These are phyloP conservation scores for Keiferia lycopersicella DNA, from an alignment of 2,888 invertebrate species.

Conservation along the genomic window DNA sequence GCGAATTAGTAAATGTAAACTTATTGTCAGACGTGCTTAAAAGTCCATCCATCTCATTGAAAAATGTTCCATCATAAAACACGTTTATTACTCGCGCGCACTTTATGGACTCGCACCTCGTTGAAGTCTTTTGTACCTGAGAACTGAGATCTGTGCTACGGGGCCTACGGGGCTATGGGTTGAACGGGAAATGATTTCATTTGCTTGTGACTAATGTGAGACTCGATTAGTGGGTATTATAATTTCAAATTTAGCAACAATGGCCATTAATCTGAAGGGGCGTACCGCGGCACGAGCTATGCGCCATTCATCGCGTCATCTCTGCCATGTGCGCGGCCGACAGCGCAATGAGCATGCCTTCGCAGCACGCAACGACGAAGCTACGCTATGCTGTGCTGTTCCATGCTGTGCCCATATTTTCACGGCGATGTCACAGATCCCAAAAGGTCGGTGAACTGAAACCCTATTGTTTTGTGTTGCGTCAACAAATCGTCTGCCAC, in stretches of 20 bases:
- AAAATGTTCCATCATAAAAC: constrained; percentile 15
- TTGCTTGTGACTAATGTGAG: constrained; percentile 50
- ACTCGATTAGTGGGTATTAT: constrained; percentile 61
- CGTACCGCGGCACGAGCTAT: constrained; percentile 67
- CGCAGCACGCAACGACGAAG: constrained; percentile 52
- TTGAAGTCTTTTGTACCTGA: constrained; percentile 27
- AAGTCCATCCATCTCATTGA: constrained; percentile 13
- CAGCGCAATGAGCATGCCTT: constrained; percentile 25
- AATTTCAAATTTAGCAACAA: constrained; percentile 71
- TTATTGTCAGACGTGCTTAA: constrained; percentile 25
- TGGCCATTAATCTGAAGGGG: constrained; percentile 67
- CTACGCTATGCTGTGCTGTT: constrained; percentile 46
- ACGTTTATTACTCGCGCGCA: constrained; percentile 4
- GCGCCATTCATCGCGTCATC: constrained; percentile 67
- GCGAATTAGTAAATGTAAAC: constrained; percentile 32
- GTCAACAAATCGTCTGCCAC: constrained; percentile 75
- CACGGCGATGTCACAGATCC: constrained; percentile 75
- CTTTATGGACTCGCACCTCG: constrained; percentile 16
- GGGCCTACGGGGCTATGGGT: constrained; percentile 2
- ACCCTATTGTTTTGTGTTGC: constrained; percentile 77
- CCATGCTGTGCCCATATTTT: constrained; percentile 70
- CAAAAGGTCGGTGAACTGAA: constrained; percentile 75
- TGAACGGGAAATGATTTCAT: constrained; percentile 22
- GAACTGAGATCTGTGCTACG: constrained; percentile 8
- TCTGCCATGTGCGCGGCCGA: constrained; percentile 35